These are phyloP conservation scores for Trichonephila clavipes DNA, from an alignment of 1,140 invertebrate species.

Conservation along the genomic window DNA sequence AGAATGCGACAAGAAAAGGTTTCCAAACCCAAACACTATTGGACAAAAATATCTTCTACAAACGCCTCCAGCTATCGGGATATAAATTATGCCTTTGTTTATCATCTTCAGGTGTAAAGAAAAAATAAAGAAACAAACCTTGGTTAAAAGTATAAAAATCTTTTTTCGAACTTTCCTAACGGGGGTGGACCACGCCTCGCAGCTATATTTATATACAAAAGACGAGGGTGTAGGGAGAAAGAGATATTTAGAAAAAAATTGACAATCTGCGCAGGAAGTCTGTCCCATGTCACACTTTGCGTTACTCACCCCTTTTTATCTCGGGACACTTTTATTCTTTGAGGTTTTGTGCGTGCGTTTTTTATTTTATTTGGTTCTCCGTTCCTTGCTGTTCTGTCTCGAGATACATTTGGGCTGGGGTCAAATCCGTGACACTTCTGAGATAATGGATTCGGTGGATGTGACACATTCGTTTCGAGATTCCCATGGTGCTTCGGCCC, in stretches of 20 bases:
- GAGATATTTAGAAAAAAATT: constrained; percentile 56
- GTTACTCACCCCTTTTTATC: constrained; percentile 75
- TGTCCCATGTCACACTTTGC: constrained; percentile 71
- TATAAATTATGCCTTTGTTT: constrained; percentile 60
- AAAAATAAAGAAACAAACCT: constrained; percentile 9
- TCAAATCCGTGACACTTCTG: constrained; percentile 72
- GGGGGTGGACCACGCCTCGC: constrained; percentile 55
- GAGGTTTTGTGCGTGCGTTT: constrained; percentile 10
- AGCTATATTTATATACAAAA: constrained; percentile 74
- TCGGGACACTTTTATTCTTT: constrained; percentile 65
- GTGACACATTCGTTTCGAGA: constrained; percentile 68
- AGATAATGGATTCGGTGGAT: constrained; percentile 71
- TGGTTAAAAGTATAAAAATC: constrained; percentile 40
- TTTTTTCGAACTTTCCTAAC: constrained; percentile 26
- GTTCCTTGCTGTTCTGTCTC: constrained; percentile 22
- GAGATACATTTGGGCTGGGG: constrained; percentile 71
- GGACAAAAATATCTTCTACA: constrained; percentile 40
- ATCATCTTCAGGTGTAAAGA: constrained; percentile 54
- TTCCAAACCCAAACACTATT: constrained; percentile 30
- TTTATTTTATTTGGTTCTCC: neutral
- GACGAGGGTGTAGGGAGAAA: constrained; percentile 27
- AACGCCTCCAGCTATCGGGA: constrained; percentile 39
- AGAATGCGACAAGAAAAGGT: constrained; percentile 15
- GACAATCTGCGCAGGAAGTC: constrained; percentile 71
- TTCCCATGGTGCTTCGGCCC: constrained; percentile 59